Base-by-base conservation (phyloP, 2,797 vertebrate species). In the Platyrinchus mystaceus region DNA sequence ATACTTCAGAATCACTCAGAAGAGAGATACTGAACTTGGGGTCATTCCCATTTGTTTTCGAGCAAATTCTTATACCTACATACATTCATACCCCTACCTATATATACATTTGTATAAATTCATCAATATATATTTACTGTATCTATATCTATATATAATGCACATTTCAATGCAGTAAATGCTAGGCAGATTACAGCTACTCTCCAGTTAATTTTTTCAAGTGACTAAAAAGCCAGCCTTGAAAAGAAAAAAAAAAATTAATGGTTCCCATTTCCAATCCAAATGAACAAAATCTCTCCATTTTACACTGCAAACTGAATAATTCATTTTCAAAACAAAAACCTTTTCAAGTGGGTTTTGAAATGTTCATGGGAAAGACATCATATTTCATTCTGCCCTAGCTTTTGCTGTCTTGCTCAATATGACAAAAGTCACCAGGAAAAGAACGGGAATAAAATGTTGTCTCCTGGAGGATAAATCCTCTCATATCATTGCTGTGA, bases 251-350 rank as follows among this genome's bases (percentile, higher is more conserved):
- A 78, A 28, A 75, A 70, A 62, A 84, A 76, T 24, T 15, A 86
- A 64, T 41, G 4, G 6, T 84, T 90, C 30, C 53, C 3, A 27
- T 53, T 85, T 93, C 43, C 18, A 69, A 52, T 32, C 18, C 22
- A 69, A 88, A 86, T 64, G 13, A 77, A 73, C 37, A 70, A 87
- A 89, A 58, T 19, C 7, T 47, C 10, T 55, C 20, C 39, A 9
- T 91, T 75, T 87, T 55, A 41, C 21, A 75, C 2, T 44, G n/a
- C 24, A 81, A 93, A 55, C 46, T 66, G 55, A 95, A 73, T 78
- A 91, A 92, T 73, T 91, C 2, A 60, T 95, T 95, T 89, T 78
- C 30, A 36, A 87, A 95, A 75, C 53, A 92, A 95, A 71, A 75
- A 53, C 19, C 8, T 75, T 83, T 47, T 92, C 46, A 86, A 93